Evolutionary conservation across 1,140 invertebrate species (phyloP), one percentile per base, ranked within the genome.

Genomic region (Aleiodes sp.): DNA sequence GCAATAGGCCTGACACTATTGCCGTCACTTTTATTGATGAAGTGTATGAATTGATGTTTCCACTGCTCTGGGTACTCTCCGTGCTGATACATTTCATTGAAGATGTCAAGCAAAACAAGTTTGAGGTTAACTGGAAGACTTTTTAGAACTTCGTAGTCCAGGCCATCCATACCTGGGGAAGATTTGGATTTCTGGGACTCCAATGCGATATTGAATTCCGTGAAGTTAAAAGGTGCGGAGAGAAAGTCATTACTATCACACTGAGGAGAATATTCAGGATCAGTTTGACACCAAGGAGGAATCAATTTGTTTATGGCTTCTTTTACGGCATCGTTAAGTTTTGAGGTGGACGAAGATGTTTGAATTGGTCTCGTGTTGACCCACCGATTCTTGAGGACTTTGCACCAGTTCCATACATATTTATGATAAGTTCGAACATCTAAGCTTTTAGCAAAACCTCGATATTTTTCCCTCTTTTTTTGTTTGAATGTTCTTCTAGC

Each of bases 381-480:
- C 56, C 52, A 68, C 26, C 28, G 26, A 43, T 70, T 72, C 33
- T 66, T 72, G 26, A 72, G 59, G 10, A 72, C 56, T 60, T 69
- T 72, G 12, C 63, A 69, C n/a, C 46, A 69, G 10, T 63, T 66
- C 64, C 59, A 72, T 10, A 72, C 57, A 16, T 70, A 56, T 6
- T 7, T 12, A 9, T 26, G 26, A 29, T 70, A 31, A 6, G 16
- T 33, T 59, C 16, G 28, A 7, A 16, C 52, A 28, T 69, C 39
- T 6, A 69, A 1, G n/a, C 9, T 46, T n/a, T 37, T 26, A 2
- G 57, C 28, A n/a, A 72, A 69, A 4, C 60, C 29, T 31, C 24
- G 64, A 19, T 69, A 65, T 4, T 28, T 52, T 16, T 2, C 2
- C 14, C 29, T 65, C 14, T 65, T 65, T 56, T 65, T 52, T 1